Percentiles rank a stretch among this genome's conserved stretches.
Evolutionary conservation across 2,113 vertebrate genomes (phyloP).

Genomic region (Tympanuchus pallidicinctus): DNA sequence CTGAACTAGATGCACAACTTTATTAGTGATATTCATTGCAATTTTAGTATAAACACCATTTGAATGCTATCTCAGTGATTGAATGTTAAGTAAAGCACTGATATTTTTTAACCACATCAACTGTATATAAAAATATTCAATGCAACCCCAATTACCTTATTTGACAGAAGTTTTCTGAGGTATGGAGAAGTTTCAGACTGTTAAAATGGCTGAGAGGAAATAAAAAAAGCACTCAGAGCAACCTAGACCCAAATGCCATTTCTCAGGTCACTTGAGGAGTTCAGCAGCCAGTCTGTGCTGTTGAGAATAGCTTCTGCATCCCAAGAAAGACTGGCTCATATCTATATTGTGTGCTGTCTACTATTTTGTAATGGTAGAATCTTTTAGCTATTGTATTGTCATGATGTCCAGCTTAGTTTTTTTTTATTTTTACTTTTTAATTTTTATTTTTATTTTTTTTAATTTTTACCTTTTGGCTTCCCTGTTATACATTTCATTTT

Average conservation of each 20-base stretch:
- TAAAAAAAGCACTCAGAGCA: neutral
- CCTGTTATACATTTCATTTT: neutral
- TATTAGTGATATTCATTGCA: neutral
- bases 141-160: neutral
- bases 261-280: neutral
- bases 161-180: neutral
- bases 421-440: neutral
- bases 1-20: neutral
- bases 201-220: neutral
- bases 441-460: too few species aligned
- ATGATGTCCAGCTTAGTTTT: neutral
- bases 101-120: neutral
- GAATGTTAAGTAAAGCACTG: neutral
- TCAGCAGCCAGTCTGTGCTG: neutral
- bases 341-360: fast-evolving
- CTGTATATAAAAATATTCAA: neutral
- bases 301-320: neutral
- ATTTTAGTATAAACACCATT: neutral
- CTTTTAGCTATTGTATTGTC: neutral
- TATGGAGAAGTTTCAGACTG: fast-evolving
- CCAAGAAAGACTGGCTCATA: neutral
- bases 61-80: neutral
- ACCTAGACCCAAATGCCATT: neutral
- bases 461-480: neutral
- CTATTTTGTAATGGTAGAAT: neutral